These are phyloP conservation scores for Aptenodytes forsteri DNA, from an alignment of 2,113 vertebrate genomes.

Conservation along the genomic window DNA sequence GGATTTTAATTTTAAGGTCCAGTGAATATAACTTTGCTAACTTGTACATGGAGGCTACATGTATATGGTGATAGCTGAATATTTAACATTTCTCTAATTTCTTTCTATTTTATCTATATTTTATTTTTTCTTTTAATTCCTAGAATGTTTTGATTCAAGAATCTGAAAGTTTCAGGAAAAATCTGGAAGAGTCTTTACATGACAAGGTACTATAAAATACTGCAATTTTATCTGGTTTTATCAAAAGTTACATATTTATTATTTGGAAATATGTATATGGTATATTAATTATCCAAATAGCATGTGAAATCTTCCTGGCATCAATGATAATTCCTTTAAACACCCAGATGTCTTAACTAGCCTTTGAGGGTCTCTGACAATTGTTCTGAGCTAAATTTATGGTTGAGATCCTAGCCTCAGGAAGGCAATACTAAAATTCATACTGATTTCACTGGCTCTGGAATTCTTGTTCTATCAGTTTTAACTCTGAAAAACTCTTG, in stretches of 20 bases:
- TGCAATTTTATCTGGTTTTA: background rate
- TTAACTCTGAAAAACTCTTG: background rate
- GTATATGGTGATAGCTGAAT: background rate
- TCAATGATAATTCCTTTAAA: background rate
- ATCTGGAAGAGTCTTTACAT: conserved; percentile 95
- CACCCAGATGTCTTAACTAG: background rate
- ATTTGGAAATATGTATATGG: background rate
- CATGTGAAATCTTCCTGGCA: background rate
- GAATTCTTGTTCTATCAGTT: background rate
- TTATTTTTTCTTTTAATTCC: background rate
- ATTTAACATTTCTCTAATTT: background rate
- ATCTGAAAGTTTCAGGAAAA: conserved; percentile 95
- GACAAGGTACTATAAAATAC: conserved; percentile 85
- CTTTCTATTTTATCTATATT: background rate
- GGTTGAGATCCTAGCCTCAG: background rate
- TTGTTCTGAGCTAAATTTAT: background rate
- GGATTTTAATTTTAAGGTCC: background rate
- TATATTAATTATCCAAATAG: background rate
- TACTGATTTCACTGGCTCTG: background rate
- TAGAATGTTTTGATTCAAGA: conserved; percentile 98
- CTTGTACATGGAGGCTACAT: background rate
- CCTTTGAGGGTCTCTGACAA: background rate
- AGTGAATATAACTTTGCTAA: background rate
- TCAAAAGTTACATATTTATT: background rate
- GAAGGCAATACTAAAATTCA: background rate